Conservation (phyloP, 2,888 invertebrate species). For the Tillus elongatus region DNA sequence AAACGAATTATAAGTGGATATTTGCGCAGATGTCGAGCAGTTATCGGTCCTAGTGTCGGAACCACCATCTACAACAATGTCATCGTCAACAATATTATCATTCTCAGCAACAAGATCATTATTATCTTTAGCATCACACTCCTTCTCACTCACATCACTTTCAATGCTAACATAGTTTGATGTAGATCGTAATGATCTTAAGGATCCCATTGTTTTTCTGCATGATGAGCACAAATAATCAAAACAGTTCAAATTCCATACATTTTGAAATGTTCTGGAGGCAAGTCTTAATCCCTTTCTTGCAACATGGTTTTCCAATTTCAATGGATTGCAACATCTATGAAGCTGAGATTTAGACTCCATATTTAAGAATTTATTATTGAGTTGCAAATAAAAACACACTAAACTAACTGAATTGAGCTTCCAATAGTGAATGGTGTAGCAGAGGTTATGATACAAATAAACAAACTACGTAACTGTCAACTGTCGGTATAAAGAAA, state of each 20-base stretch:
- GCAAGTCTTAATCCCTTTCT: constrained; percentile 1
- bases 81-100: background rate
- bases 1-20: background rate
- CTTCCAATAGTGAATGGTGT: too few relatives aligned
- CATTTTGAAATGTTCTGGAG: background rate
- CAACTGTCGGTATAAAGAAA: too few relatives aligned
- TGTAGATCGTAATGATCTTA: background rate
- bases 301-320: too few relatives aligned
- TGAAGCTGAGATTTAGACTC: too few relatives aligned
- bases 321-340: too few relatives aligned
- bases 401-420: too few relatives aligned
- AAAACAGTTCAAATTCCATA: background rate
- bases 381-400: too few relatives aligned
- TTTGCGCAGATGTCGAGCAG: background rate
- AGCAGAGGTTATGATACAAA: too few relatives aligned
- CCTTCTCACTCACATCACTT: background rate
- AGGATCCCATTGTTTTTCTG: background rate
- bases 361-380: too few relatives aligned
- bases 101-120: background rate
- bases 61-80: background rate
- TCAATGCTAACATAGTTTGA: background rate
- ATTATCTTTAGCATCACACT: background rate
- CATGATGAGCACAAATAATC: background rate
- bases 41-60: background rate
- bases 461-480: too few relatives aligned